phyloP scores from a whole-genome alignment of 2,888 invertebrate species.

The Ennomos quercinarius region DNA sequence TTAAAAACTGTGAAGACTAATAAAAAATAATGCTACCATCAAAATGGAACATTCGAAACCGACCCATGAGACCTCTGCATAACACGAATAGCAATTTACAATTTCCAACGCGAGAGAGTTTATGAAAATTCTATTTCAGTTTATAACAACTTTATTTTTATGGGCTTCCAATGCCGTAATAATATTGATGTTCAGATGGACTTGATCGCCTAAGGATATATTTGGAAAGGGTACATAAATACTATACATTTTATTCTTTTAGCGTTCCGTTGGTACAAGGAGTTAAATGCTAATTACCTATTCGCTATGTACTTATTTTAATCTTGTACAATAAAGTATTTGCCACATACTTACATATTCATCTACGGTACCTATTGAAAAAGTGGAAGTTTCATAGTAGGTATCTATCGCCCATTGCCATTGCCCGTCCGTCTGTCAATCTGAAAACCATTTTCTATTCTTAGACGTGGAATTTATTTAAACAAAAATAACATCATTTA shows the following conservation, averaged over 20 bases:
- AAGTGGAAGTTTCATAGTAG: too few species aligned
- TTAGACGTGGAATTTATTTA: too few species aligned
- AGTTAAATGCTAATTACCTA: too few species aligned
- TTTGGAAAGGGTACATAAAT: background rate
- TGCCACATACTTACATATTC: too few species aligned
- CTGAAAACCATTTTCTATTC: too few species aligned
- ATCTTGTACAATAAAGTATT: too few species aligned
- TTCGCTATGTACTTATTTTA: too few species aligned
- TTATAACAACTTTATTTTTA: constrained; percentile 34
- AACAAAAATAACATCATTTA: too few species aligned
- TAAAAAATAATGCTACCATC: constrained; percentile 70
- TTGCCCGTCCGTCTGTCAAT: too few species aligned
- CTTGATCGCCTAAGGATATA: background rate
- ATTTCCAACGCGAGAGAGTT: constrained; percentile 40
- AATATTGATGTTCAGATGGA: constrained; percentile 16
- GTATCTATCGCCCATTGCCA: too few species aligned
- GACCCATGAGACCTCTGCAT: constrained; percentile 53
- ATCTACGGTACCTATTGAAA: too few species aligned
- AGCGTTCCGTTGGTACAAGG: too few species aligned
- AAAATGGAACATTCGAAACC: constrained; percentile 54
- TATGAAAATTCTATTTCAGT: constrained; percentile 40
- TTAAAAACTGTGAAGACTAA: constrained; percentile 48
- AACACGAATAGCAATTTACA: constrained; percentile 52
- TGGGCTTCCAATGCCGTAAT: constrained; percentile 20
- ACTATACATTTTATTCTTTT: background rate